Evolutionary conservation across 2,888 invertebrate genomes (phyloP).

Genomic region (Hoplodrina ambigua): DNA sequence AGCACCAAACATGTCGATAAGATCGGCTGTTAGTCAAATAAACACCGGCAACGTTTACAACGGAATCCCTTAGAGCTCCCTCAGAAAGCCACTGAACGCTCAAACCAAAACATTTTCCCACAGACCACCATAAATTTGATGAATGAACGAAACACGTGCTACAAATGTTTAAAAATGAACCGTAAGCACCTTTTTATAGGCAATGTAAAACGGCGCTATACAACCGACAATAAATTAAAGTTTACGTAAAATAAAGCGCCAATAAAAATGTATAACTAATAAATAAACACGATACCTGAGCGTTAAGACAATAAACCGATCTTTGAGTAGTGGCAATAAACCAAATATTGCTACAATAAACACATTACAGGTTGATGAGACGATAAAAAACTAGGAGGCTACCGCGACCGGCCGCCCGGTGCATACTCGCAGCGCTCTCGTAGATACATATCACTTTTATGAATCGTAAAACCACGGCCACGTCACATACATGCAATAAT

Average conservation of each 20-base stretch:
- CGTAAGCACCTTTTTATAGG: constrained; percentile 90
- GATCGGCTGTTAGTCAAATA: constrained; percentile 67
- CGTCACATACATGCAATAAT: constrained; percentile 85
- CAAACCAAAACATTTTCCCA: constrained; percentile 88
- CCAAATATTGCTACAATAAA: constrained; percentile 90
- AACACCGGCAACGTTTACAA: constrained; percentile 59
- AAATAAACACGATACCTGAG: constrained; percentile 90
- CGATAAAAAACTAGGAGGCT: constrained; percentile 80
- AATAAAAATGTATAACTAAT: constrained; percentile 91
- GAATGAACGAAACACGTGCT: constrained; percentile 90
- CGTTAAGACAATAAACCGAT: constrained; percentile 89
- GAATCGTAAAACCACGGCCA: constrained; percentile 85
- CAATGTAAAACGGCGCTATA: constrained; percentile 89
- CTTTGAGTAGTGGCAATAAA: constrained; percentile 88
- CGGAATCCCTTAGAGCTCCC: constrained; percentile 65
- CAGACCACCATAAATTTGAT: constrained; percentile 89
- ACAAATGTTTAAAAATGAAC: constrained; percentile 89
- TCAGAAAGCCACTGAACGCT: constrained; percentile 71
- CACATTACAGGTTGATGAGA: constrained; percentile 88
- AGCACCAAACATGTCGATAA: constrained; percentile 61
- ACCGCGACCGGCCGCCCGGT: constrained; percentile 61
- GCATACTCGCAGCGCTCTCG: constrained; percentile 70
- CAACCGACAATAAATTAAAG: constrained; percentile 90
- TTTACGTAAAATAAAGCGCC: constrained; percentile 90
- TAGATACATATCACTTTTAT: constrained; percentile 88